Conservation (phyloP, 2,113 vertebrate genomes). For the Thymallus thymallus region DNA sequence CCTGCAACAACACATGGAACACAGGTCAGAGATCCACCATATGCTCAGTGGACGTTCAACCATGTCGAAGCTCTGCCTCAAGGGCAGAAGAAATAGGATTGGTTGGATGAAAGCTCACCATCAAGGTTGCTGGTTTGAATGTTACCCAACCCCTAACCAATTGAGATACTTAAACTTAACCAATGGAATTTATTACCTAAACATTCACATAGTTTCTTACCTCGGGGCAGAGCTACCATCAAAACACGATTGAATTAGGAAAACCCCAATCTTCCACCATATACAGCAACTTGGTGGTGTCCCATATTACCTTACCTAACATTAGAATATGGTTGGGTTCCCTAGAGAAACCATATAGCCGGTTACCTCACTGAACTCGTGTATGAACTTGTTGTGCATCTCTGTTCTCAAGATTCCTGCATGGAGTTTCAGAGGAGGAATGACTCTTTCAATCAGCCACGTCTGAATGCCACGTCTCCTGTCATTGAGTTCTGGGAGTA, state of each 20-base stretch:
- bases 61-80: no score
- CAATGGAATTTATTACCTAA: not conserved
- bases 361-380: not conserved
- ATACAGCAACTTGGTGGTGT: not conserved
- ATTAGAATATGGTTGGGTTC: not conserved
- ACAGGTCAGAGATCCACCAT: conserved; percentile 73
- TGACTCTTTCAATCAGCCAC: conserved; percentile 56
- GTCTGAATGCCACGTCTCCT: conserved; percentile 73
- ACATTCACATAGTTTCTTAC: not conserved
- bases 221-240: no score
- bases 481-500: conserved; percentile 83
- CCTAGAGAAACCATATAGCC: no score
- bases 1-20: conserved; percentile 91
- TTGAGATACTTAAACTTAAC: not conserved
- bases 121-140: no score
- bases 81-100: no score
- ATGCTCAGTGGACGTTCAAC: no score
- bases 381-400: not conserved
- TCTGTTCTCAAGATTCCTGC: conserved; percentile 72
- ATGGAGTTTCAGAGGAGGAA: conserved; percentile 75
- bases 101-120: no score
- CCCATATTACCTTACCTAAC: conserved; percentile 13
- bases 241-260: no score
- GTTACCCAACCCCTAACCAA: no score
- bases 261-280: no score